Conservation (phyloP, 2,113 vertebrate species). For the Pachypanchax playfairii region DNA sequence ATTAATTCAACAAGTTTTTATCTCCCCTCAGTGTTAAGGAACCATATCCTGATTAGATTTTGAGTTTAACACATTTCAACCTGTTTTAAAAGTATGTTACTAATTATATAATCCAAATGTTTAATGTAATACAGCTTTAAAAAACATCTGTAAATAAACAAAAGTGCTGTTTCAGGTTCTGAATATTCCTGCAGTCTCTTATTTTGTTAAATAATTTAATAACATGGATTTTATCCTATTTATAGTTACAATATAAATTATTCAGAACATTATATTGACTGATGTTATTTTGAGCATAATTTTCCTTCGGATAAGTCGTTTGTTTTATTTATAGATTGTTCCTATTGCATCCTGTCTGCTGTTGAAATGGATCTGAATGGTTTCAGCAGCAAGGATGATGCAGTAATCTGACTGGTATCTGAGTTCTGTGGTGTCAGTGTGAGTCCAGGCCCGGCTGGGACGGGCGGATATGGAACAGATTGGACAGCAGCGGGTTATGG, state of each 20-base stretch:
- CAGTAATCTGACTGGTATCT: conserved; percentile 26
- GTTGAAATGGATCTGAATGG: conserved; percentile 26
- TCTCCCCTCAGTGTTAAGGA: too few species aligned
- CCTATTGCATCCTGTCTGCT: conserved; percentile 23
- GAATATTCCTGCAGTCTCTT: not conserved
- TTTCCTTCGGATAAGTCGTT: not conserved
- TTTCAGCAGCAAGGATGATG: conserved; percentile 31
- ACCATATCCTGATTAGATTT: too few species aligned
- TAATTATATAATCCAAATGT: too few species aligned
- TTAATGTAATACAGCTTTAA: too few species aligned
- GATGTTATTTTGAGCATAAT: not conserved
- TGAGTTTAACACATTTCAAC: too few species aligned
- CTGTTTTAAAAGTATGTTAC: too few species aligned
- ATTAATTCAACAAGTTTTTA: too few species aligned
- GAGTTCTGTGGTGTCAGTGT: conserved; percentile 40
- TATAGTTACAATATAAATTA: not conserved
- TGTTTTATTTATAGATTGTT: conserved; percentile 23
- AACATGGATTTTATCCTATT: not conserved
- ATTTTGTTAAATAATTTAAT: not conserved
- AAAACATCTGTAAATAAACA: not conserved
- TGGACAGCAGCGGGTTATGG: conserved; percentile 74
- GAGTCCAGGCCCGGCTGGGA: conserved; percentile 52
- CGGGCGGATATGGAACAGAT: conserved; percentile 76
- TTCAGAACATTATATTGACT: not conserved
- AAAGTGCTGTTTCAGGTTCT: not conserved